Conservation (phyloP, 2,888 invertebrate species). For the Antheraea assamensis region DNA sequence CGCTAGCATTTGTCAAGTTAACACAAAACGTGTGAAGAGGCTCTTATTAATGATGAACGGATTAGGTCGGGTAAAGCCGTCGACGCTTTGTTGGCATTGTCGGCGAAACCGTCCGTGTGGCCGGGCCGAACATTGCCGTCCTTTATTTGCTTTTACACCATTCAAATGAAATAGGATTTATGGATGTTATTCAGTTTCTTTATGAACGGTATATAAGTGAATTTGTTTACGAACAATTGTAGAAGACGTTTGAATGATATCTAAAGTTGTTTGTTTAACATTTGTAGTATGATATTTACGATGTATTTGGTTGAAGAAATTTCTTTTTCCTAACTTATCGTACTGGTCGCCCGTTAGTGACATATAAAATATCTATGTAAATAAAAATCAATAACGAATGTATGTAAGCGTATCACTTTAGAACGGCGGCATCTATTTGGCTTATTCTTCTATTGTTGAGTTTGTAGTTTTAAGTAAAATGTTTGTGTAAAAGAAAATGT, state of each 20-base stretch:
- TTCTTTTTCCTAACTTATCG: too few relatives aligned
- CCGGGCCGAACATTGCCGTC: constrained; percentile 53
- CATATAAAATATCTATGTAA: too few relatives aligned
- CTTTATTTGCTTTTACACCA: constrained; percentile 56
- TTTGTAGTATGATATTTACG: neutral
- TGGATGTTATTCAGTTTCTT: constrained; percentile 34
- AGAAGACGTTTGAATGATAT: constrained; percentile 4
- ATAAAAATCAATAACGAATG: too few relatives aligned
- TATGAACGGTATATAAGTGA: constrained; percentile 15
- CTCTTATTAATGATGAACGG: constrained; percentile 76
- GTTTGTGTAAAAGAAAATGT: too few relatives aligned
- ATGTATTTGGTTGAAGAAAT: neutral
- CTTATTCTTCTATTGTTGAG: too few relatives aligned
- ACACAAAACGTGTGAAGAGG: constrained; percentile 77
- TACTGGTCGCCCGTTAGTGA: too few relatives aligned
- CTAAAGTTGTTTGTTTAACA: constrained; percentile 2
- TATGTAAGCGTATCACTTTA: too few relatives aligned
- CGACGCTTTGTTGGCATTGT: constrained; percentile 61
- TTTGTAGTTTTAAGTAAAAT: too few relatives aligned
- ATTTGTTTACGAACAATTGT: constrained; percentile 13
- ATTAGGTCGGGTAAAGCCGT: constrained; percentile 61
- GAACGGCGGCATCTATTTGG: too few relatives aligned
- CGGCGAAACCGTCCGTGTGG: constrained; percentile 42
- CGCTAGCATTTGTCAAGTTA: constrained; percentile 78
- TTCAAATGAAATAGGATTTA: constrained; percentile 58